Conservation (phyloP, 2,113 vertebrate species). For the Bos indicus region DNA sequence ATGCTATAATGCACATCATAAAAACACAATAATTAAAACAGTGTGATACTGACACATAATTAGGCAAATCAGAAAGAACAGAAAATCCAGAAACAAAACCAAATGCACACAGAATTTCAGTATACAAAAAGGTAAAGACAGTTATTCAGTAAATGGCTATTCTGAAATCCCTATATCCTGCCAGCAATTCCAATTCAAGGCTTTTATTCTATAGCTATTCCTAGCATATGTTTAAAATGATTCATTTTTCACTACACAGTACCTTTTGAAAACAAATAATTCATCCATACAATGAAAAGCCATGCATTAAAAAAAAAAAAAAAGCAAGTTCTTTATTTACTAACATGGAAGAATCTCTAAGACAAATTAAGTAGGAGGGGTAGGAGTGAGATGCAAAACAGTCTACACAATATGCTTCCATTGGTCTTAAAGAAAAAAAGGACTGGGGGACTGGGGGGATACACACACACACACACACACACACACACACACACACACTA, state of each 20-base stretch:
- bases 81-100: constrained; percentile 4
- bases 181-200: not conserved
- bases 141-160: not conserved
- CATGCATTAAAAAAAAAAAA: not conserved
- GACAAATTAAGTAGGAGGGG: not conserved
- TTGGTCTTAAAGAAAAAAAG: not conserved
- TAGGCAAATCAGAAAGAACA: constrained; percentile 26
- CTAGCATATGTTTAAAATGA: not conserved
- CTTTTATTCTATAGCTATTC: not conserved
- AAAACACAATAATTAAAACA: constrained; percentile 20
- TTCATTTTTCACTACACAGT: not conserved
- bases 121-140: not conserved
- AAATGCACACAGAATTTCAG: not conserved
- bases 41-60: not conserved
- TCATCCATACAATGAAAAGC: not conserved
- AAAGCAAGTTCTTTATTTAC: not conserved
- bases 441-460: too few species aligned
- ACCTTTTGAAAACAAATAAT: not conserved
- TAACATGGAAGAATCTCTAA: not conserved
- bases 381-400: not conserved
- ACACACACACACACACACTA: not conserved
- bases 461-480: not conserved
- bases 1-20: not conserved
- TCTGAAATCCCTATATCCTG: not conserved
- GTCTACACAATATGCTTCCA: not conserved